These are phyloP conservation scores for Adelosebastes latens DNA, from an alignment of 2,797 vertebrate genomes.

Conservation along the genomic window DNA sequence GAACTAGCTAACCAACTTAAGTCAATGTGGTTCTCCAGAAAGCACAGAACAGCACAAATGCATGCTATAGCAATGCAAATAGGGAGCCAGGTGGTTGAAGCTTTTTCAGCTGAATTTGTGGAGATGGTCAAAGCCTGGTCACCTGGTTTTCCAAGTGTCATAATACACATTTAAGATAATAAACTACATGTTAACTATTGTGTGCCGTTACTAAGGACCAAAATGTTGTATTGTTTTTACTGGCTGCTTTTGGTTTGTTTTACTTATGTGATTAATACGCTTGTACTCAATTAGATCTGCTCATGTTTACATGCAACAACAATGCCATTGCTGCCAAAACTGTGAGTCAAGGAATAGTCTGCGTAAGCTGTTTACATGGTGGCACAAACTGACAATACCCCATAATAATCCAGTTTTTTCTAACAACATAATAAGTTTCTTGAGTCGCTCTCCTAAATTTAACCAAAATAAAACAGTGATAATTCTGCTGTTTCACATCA, in stretches of 20 bases:
- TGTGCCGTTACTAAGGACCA: not conserved
- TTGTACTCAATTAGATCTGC: not conserved
- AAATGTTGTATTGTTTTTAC: not conserved
- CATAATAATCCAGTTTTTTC: not conserved
- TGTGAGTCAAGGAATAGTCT: not conserved
- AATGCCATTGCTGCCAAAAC: not conserved
- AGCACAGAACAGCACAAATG: not conserved
- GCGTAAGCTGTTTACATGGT: constrained; percentile 5
- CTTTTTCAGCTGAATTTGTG: not conserved
- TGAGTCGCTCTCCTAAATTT: not conserved
- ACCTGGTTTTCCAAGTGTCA: not conserved
- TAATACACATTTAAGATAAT: not conserved
- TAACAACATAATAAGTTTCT: not conserved
- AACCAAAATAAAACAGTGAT: not conserved
- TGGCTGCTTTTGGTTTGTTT: not conserved
- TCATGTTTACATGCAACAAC: not conserved
- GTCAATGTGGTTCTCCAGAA: not conserved
- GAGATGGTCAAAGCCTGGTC: not conserved
- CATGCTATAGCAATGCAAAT: not conserved
- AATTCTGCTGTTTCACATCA: not conserved
- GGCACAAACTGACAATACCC: not conserved
- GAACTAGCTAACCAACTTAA: not conserved
- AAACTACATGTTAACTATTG: not conserved
- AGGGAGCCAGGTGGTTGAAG: not conserved
- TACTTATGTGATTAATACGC: not conserved